Evolutionary conservation across 2,113 vertebrate genomes (phyloP).

Genomic region (Collichthys lucidus): DNA sequence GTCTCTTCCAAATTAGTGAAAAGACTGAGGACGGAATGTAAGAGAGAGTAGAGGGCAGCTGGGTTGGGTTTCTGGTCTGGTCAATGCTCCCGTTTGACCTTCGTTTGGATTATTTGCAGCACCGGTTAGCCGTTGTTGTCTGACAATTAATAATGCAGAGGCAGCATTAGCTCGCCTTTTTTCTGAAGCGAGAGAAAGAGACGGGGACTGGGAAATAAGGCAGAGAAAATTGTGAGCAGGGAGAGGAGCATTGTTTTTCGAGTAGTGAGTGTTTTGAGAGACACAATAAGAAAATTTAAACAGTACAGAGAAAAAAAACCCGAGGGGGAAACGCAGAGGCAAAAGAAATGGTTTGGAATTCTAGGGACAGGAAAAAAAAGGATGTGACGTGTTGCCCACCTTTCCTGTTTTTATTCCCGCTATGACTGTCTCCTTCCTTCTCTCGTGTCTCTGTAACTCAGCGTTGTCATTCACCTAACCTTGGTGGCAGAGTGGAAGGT

Average conservation of each 20-base stretch:
- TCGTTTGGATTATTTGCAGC: conserved; percentile 63
- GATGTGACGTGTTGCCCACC: conserved; percentile 25
- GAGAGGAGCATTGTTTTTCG: conserved; percentile 3
- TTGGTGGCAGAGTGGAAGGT: conserved; percentile 74
- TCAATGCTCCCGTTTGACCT: conserved; percentile 65
- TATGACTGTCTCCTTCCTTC: conserved; percentile 39
- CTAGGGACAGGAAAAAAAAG: not conserved
- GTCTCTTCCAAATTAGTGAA: conserved; percentile 23
- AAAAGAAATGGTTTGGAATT: conserved; percentile 2
- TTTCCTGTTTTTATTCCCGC: conserved; percentile 37
- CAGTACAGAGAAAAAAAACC: not conserved
- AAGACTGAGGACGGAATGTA: not conserved
- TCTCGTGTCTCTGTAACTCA: conserved; percentile 64
- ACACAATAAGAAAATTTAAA: conserved; percentile 3
- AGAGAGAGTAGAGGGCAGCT: conserved; percentile 14
- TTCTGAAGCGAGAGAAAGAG: conserved; percentile 49
- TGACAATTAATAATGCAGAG: conserved; percentile 77
- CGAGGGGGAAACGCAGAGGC: not conserved
- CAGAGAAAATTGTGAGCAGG: not conserved
- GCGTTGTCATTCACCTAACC: conserved; percentile 78
- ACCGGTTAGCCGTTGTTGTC: conserved; percentile 68
- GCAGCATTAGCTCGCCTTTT: conserved; percentile 60
- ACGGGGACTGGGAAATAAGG: conserved; percentile 17
- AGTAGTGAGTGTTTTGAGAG: conserved; percentile 7
- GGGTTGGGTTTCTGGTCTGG: conserved; percentile 45